Base-by-base conservation (phyloP, 2,888 invertebrate species). In the Drosophila macrothrix region DNA sequence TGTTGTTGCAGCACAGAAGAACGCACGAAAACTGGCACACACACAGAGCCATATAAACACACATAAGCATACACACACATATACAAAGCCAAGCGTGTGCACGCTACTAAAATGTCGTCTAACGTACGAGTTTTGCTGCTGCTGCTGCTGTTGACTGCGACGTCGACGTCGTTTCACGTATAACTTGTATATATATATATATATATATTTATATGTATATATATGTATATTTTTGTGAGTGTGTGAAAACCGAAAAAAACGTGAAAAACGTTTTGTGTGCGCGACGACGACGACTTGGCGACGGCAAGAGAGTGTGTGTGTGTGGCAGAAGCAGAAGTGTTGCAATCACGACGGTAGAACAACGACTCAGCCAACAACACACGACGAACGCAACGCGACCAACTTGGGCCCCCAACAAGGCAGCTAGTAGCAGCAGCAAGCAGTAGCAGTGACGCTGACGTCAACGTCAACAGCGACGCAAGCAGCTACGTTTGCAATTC, bases 321-420 rank as follows among this genome's bases (percentile, higher is more conserved):
- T 59, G 71, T 74, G 54, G 77, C 72, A 73, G 82, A 73, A 75
- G 82, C 83, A 80, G 82, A 87, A 80, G 90, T 90, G 91, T 90
- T 91, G 91, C 91, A 91, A 91, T 91, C 88, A 83, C 91, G 83
- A 87, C 88, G 90, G 91, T 91, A 91, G 91, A 91, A 91, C 90
- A 91, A 88, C 91, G 91, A 91, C 91, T 91, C 91, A 90, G 84
- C 79, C 73, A 71, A 72, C 53, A 76, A 46, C 46, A 46, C 28
- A 46, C 46, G 67, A 75, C 76, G 76, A 84, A 64, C 68, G 80
- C 67, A 78, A 75, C 66, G 73, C 84, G 65, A 75, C 78, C 76
- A 58, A 58, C 58, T 43, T 58, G 76, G 79, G 79, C 80, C 78
- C 80, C 85, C 87, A 85, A 83, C 86, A 73, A 67, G 73, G 84